These are phyloP conservation scores for Zelleria hepariella DNA, from an alignment of 2,888 invertebrate genomes.

Conservation along the genomic window DNA sequence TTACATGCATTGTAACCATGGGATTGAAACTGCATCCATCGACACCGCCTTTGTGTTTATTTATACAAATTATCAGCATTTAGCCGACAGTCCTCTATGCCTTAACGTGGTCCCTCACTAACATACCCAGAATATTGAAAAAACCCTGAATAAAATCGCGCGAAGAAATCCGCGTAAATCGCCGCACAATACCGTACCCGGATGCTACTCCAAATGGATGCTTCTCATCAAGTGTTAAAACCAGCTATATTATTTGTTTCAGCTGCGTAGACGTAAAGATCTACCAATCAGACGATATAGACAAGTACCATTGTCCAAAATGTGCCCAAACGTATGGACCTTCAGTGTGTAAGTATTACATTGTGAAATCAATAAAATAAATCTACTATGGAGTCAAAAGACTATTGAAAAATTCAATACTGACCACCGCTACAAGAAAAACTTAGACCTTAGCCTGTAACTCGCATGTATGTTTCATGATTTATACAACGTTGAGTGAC, in stretches of 20 bases:
- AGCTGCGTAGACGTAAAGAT: constrained; percentile 87
- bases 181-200: too few species aligned
- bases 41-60: constrained; percentile 15
- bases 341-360: constrained; percentile 83
- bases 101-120: neutral
- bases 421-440: too few species aligned
- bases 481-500: too few species aligned
- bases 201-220: too few species aligned
- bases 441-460: too few species aligned
- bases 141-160: too few species aligned
- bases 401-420: too few species aligned
- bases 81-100: neutral
- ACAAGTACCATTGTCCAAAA: constrained; percentile 88
- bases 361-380: too few species aligned
- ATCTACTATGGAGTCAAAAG: too few species aligned
- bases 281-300: constrained; percentile 83
- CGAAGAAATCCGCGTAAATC: too few species aligned
- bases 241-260: constrained; percentile 31
- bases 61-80: constrained; percentile 12
- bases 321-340: constrained; percentile 83
- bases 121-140: neutral
- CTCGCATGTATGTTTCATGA: too few species aligned
- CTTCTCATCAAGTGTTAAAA: too few species aligned
- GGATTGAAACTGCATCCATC: constrained; percentile 8
- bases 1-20: constrained; percentile 27